Evolutionary conservation across 2,113 vertebrate genomes (phyloP).

Genomic region (Orientallactaga bullata): DNA sequence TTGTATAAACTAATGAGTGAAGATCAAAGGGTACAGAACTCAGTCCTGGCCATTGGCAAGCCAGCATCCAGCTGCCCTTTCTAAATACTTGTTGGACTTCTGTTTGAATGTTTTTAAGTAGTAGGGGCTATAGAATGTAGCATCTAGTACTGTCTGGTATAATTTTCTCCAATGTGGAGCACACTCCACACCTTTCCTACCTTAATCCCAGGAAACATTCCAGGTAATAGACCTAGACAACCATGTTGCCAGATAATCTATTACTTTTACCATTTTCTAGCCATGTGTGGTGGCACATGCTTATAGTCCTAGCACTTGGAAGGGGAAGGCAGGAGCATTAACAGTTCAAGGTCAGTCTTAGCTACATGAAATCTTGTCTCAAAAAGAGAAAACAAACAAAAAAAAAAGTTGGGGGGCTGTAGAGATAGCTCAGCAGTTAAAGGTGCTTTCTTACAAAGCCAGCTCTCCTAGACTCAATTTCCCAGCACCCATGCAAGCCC

Average conservation of each 20-base stretch:
- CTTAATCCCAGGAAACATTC: background rate
- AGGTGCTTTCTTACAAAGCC: too few relatives aligned
- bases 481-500: too few relatives aligned
- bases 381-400: too few relatives aligned
- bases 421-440: too few relatives aligned
- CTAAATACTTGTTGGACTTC: background rate
- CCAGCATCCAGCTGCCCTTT: background rate
- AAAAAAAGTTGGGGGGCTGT: too few relatives aligned
- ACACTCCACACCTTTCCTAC: background rate
- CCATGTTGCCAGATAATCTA: background rate
- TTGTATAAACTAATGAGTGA: background rate
- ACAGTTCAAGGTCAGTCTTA: too few relatives aligned
- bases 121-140: background rate
- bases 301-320: too few relatives aligned
- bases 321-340: too few relatives aligned
- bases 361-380: too few relatives aligned
- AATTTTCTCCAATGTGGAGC: background rate
- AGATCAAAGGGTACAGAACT: background rate
- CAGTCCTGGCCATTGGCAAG: background rate
- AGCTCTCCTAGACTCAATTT: too few relatives aligned
- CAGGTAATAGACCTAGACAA: background rate
- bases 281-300: too few relatives aligned
- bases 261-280: background rate
- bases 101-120: background rate
- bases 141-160: background rate